phyloP scores from a whole-genome alignment of 2,888 invertebrate species.

The Diadegma fenestrale region DNA sequence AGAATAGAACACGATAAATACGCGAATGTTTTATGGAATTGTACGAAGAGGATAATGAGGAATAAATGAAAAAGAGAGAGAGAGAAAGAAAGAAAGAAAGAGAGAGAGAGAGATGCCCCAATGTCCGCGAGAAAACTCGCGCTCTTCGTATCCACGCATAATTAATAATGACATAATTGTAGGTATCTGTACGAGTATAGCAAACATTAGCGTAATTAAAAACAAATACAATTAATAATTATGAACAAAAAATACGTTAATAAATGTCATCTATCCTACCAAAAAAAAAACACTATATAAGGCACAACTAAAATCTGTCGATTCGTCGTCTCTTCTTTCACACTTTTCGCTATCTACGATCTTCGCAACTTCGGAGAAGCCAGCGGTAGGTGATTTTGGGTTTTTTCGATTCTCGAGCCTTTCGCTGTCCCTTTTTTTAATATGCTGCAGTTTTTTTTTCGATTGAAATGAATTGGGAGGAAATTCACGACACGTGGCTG shows the following conservation, averaged over 20 bases:
- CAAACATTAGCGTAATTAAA: slow-evolving; percentile 82
- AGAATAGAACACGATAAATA: not conserved
- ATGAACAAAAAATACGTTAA: slow-evolving; percentile 69
- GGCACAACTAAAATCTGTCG: slow-evolving; percentile 46
- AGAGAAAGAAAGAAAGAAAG: slow-evolving; percentile 1
- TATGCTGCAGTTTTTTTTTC: too few species aligned
- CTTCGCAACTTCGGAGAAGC: not conserved
- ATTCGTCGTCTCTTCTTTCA: slow-evolving; percentile 50
- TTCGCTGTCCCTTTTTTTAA: not conserved
- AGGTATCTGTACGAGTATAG: slow-evolving; percentile 84
- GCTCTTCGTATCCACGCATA: slow-evolving; percentile 83
- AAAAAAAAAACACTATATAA: slow-evolving; percentile 58
- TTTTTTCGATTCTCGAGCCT: not conserved
- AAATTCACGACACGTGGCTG: too few species aligned
- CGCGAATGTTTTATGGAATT: slow-evolving; percentile 16
- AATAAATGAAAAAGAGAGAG: slow-evolving; percentile 2
- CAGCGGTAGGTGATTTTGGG: slow-evolving; percentile 1
- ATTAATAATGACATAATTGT: slow-evolving; percentile 84
- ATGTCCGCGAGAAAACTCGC: slow-evolving; percentile 77
- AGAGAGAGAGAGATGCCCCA: slow-evolving; percentile 47
- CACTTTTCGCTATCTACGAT: slow-evolving; percentile 23
- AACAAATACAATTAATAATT: slow-evolving; percentile 81
- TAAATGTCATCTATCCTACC: slow-evolving; percentile 75
- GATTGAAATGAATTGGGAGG: too few species aligned
- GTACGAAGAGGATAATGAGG: slow-evolving; percentile 36